Evolutionary conservation across 2,797 vertebrate genomes (phyloP).

Genomic region (Phataginus tricuspis): DNA sequence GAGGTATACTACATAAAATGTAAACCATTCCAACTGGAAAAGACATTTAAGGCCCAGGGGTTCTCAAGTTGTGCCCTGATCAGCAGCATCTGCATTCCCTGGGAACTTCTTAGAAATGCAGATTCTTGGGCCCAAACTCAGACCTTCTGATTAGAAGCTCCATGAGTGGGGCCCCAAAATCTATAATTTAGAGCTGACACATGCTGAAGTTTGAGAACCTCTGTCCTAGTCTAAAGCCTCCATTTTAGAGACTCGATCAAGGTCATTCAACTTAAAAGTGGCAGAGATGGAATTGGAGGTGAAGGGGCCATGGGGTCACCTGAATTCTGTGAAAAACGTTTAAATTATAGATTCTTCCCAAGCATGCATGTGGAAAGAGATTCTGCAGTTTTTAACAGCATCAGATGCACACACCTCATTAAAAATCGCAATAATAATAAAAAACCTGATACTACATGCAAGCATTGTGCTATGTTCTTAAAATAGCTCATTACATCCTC

Average conservation of each 20-base stretch:
- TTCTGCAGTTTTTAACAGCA: neutral
- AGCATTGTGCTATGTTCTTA: neutral
- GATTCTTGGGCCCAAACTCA: neutral
- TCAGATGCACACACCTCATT: neutral
- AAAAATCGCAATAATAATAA: neutral
- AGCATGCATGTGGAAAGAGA: neutral
- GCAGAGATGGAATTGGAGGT: neutral
- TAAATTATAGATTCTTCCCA: neutral
- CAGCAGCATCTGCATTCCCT: neutral
- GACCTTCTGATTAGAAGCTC: neutral
- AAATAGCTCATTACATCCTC: neutral
- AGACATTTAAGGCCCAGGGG: neutral
- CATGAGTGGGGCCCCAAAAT: neutral
- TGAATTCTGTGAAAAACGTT: neutral
- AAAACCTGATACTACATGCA: accelerated
- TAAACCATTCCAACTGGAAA: neutral
- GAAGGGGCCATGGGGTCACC: neutral
- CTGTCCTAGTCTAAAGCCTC: no score
- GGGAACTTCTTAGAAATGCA: neutral
- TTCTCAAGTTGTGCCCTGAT: neutral
- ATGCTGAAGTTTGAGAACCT: neutral
- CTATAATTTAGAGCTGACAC: neutral
- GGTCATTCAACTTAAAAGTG: neutral
- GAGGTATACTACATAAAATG: neutral
- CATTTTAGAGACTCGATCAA: neutral